phyloP scores from a whole-genome alignment of 2,888 invertebrate species.

The Apocheima hispidaria region DNA sequence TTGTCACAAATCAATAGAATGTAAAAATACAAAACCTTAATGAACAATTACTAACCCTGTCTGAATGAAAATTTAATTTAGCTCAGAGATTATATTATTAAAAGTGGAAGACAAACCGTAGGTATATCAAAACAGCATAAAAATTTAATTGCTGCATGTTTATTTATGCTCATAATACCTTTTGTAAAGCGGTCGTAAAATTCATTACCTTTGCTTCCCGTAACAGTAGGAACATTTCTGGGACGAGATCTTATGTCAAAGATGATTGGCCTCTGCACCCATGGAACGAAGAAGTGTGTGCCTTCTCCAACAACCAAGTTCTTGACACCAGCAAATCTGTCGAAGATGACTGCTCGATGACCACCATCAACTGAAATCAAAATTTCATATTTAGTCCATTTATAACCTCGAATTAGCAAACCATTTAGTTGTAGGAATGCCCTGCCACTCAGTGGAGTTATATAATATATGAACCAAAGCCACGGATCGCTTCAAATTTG shows the following conservation, averaged over 20 bases:
- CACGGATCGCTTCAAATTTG: too few species aligned
- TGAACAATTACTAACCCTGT: too few species aligned
- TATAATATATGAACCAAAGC: neutral
- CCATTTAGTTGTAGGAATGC: neutral
- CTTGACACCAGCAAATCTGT: constrained; percentile 98
- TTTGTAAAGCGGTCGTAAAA: too few species aligned
- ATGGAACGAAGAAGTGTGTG: constrained; percentile 99
- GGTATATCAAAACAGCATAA: too few species aligned
- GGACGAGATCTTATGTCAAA: constrained; percentile 99
- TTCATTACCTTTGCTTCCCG: constrained; percentile 96
- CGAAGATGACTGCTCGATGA: constrained; percentile 99
- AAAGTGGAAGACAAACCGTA: too few species aligned
- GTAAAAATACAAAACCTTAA: too few species aligned
- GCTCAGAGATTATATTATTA: too few species aligned
- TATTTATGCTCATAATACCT: too few species aligned
- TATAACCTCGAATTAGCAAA: neutral
- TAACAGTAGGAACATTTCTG: constrained; percentile 97
- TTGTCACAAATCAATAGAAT: too few species aligned
- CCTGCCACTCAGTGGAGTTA: neutral
- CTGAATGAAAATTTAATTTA: too few species aligned
- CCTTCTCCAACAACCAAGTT: constrained; percentile 97
- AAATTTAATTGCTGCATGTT: too few species aligned
- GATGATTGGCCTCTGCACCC: constrained; percentile 99
- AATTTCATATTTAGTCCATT: constrained; percentile 6
- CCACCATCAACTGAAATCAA: constrained; percentile 96